Conservation (phyloP, 1,140 invertebrate species). For the Prorops nasuta region DNA sequence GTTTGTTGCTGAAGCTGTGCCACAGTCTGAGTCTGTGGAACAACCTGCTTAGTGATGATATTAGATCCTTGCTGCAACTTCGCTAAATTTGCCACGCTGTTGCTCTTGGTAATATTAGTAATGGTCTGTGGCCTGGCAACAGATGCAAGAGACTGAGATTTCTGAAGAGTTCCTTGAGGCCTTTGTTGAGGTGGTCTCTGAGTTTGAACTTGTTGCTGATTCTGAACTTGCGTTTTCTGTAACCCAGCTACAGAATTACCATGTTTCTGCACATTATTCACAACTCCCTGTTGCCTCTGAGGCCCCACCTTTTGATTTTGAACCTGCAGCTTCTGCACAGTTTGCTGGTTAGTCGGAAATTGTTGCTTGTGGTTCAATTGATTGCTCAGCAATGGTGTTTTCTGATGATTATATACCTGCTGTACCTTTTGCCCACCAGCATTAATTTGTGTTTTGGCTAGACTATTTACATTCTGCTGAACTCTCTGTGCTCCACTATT, state of each 20-base stretch:
- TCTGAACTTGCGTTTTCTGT: slow-evolving; percentile 39
- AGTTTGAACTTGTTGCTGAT: slow-evolving; percentile 28
- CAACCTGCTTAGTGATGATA: slow-evolving; percentile 9
- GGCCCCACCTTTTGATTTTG: slow-evolving; percentile 24
- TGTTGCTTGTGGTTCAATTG: slow-evolving; percentile 38
- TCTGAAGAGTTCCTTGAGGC: slow-evolving; percentile 36
- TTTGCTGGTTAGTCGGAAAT: slow-evolving; percentile 16
- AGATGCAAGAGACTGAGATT: slow-evolving; percentile 31
- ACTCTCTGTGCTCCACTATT: slow-evolving; percentile 36
- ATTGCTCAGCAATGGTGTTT: slow-evolving; percentile 13
- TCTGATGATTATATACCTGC: slow-evolving; percentile 35
- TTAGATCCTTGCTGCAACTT: slow-evolving; percentile 31
- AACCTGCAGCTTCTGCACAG: slow-evolving; percentile 29
- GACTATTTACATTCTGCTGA: slow-evolving; percentile 26
- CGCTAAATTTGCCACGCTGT: slow-evolving; percentile 38
- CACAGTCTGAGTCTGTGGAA: slow-evolving; percentile 12
- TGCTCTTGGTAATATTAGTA: slow-evolving; percentile 49
- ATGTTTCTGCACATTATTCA: slow-evolving; percentile 35
- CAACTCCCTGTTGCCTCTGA: slow-evolving; percentile 7
- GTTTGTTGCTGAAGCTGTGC: slow-evolving; percentile 26
- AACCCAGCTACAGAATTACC: slow-evolving; percentile 43
- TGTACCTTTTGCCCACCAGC: slow-evolving; percentile 20
- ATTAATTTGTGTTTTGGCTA: slow-evolving; percentile 22
- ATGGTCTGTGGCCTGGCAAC: slow-evolving; percentile 33
- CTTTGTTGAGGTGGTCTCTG: not conserved